A percentile compares a stretch with the other conserved stretches of the same genome.
These are phyloP conservation scores for Philonicus albiceps DNA, from an alignment of 2,888 invertebrate genomes.

Conservation along the genomic window DNA sequence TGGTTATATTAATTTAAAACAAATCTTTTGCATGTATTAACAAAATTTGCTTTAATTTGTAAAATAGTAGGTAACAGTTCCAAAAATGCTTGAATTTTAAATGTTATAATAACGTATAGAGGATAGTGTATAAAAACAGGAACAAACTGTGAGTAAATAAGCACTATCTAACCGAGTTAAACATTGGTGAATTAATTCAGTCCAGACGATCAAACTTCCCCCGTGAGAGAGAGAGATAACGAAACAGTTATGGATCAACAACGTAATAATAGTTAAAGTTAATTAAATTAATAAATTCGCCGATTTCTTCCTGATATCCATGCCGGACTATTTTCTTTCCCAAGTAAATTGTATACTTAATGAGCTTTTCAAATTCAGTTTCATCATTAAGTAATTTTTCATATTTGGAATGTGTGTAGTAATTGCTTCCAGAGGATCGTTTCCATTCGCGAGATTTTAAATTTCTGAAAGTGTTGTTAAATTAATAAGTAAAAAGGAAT, in stretches of 20 bases:
- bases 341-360: slow-evolving; percentile 60
- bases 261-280: slow-evolving; percentile 61
- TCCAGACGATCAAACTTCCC: neutral
- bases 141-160: neutral
- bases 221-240: neutral
- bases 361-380: slow-evolving; percentile 59
- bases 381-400: slow-evolving; percentile 58
- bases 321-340: slow-evolving; percentile 61
- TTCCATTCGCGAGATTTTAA: slow-evolving; percentile 58
- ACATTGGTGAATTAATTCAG: neutral
- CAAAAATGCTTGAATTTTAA: neutral
- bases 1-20: neutral
- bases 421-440: slow-evolving; percentile 51
- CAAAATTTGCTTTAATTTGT: neutral
- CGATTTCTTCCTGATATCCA: slow-evolving; percentile 62
- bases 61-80: neutral
- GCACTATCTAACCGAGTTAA: neutral
- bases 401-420: slow-evolving; percentile 59
- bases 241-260: slow-evolving; percentile 26
- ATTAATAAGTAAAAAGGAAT: neutral
- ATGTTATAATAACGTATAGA: neutral
- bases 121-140: neutral
- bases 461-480: slow-evolving; percentile 52
- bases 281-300: slow-evolving; percentile 60
- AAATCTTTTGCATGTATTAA: neutral